Evolutionary conservation across 2,113 vertebrate species (phyloP).

Genomic region (Rallus limicola): DNA sequence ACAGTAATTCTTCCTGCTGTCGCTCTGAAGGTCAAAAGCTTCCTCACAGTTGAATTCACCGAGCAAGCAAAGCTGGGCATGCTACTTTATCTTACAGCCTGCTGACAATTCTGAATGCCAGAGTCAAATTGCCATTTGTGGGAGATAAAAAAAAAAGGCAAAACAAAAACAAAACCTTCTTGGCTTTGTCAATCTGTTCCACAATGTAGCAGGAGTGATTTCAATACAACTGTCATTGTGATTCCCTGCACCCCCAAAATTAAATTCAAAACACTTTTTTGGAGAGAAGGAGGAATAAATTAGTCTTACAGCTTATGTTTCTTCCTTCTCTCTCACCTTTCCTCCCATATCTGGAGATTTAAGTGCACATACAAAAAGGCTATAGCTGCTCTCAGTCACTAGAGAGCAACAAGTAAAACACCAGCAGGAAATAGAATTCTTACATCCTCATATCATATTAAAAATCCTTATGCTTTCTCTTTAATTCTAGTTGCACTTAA

Average conservation of each 20-base stretch:
- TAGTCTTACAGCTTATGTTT: neutral
- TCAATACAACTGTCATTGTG: neutral
- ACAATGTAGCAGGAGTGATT: neutral
- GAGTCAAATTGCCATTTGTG: slow-evolving; percentile 5
- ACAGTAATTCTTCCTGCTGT: neutral
- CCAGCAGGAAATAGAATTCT: neutral
- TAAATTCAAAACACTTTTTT: neutral
- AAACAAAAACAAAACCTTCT: slow-evolving; percentile 23
- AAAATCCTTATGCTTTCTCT: neutral
- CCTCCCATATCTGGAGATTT: neutral
- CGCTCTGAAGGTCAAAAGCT: slow-evolving; percentile 44
- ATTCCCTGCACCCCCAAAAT: neutral
- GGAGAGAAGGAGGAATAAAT: neutral
- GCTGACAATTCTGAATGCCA: slow-evolving; percentile 40
- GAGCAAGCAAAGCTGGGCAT: slow-evolving; percentile 14
- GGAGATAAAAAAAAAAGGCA: slow-evolving; percentile 13
- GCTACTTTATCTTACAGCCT: neutral
- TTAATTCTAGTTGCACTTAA: neutral
- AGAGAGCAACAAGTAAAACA: neutral
- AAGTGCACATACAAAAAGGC: neutral
- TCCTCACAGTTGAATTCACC: neutral
- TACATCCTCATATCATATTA: neutral
- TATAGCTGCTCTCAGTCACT: neutral
- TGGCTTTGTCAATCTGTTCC: slow-evolving; percentile 16
- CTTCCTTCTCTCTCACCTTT: neutral